Evolutionary conservation across 2,888 invertebrate genomes (phyloP).

Genomic region (Pycnomerus fuliginosus): DNA sequence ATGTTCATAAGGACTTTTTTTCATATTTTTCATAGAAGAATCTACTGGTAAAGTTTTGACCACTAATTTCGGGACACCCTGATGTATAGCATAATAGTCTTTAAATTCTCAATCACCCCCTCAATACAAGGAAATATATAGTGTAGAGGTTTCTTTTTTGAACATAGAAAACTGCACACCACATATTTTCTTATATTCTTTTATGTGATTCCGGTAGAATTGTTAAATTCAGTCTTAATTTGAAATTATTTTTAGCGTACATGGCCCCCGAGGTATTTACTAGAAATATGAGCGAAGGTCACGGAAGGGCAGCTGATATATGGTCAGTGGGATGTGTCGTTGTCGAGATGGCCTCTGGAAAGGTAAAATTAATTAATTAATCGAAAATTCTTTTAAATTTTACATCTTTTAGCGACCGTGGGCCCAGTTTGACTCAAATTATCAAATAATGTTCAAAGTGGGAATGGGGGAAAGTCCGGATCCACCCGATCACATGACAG

Average conservation of each 20-base stretch:
- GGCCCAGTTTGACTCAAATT: conserved; percentile 89
- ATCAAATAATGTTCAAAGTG: conserved; percentile 94
- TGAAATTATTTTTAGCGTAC: conserved; percentile 65
- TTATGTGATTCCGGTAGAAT: too few relatives aligned
- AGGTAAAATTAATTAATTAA: conserved; percentile 57
- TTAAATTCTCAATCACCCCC: too few relatives aligned
- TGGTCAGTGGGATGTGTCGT: conserved; percentile 97
- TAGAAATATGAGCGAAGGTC: conserved; percentile 74
- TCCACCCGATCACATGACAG: conserved; percentile 72
- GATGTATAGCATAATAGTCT: too few relatives aligned
- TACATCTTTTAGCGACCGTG: conserved; percentile 73
- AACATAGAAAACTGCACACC: too few relatives aligned
- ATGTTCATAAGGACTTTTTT: too few relatives aligned
- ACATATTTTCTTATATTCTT: too few relatives aligned
- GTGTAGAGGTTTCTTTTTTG: too few relatives aligned
- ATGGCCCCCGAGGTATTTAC: conserved; percentile 97
- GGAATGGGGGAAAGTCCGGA: conserved; percentile 87
- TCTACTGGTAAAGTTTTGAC: too few relatives aligned
- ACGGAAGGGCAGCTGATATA: conserved; percentile 91
- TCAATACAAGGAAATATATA: too few relatives aligned
- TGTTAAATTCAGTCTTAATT: neutral
- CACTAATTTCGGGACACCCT: too few relatives aligned
- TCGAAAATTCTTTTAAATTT: neutral
- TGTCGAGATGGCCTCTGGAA: conserved; percentile 92
- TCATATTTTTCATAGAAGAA: too few relatives aligned